A percentile compares a stretch with the other conserved stretches of the same genome.
These are phyloP conservation scores for Yponomeuta cagnagella DNA, from an alignment of 2,888 invertebrate species.

Conservation along the genomic window DNA sequence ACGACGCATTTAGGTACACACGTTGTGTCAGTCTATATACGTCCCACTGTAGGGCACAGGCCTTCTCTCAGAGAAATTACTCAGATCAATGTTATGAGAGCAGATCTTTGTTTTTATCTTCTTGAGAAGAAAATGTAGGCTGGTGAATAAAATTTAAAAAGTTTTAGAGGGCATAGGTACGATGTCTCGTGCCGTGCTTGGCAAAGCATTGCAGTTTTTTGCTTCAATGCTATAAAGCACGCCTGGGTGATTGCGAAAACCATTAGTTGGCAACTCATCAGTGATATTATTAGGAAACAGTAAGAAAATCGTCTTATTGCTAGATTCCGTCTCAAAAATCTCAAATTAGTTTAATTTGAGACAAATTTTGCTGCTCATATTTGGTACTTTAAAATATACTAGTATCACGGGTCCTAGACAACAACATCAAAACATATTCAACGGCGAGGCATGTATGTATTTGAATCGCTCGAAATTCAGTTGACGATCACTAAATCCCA, in stretches of 20 bases:
- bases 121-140: too few relatives aligned
- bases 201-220: slow-evolving; percentile 1
- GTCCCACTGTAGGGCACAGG: too few relatives aligned
- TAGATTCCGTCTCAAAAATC: not conserved
- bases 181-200: not conserved
- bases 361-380: not conserved
- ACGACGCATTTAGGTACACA: slow-evolving; percentile 4
- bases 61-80: too few relatives aligned
- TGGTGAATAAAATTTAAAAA: not conserved
- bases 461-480: slow-evolving; percentile 3
- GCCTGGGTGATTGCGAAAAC: not conserved
- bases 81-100: too few relatives aligned
- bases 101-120: too few relatives aligned
- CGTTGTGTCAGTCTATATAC: not conserved
- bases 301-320: not conserved
- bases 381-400: not conserved
- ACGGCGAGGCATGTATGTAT: not conserved
- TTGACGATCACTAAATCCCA: not conserved
- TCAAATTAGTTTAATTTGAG: not conserved
- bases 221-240: not conserved
- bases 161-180: not conserved
- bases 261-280: slow-evolving; percentile 12
- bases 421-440: not conserved
- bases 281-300: slow-evolving; percentile 7
- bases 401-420: not conserved